These are phyloP conservation scores for Echinops telfairi DNA, from an alignment of 2,113 vertebrate species.

Conservation along the genomic window DNA sequence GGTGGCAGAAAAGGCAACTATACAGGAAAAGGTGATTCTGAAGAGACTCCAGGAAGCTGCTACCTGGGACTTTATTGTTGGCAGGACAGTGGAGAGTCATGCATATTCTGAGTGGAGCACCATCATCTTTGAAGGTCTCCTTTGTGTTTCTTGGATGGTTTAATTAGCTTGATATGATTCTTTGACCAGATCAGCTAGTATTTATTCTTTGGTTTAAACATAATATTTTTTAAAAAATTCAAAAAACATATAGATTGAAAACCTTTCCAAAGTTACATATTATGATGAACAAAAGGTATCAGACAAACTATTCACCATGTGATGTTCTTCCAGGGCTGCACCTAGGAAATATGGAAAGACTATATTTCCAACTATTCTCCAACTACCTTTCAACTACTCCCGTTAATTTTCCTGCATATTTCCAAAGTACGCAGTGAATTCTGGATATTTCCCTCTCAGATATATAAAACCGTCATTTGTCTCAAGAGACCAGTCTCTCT, in stretches of 20 bases:
- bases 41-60: too few relatives aligned
- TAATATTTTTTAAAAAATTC: not conserved
- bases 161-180: constrained; percentile 1
- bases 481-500: not conserved
- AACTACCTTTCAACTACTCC: not conserved
- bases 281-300: not conserved
- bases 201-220: not conserved
- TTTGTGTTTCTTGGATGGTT: not conserved
- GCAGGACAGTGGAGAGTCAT: too few relatives aligned
- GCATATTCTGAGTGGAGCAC: too few relatives aligned
- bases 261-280: not conserved
- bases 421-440: not conserved
- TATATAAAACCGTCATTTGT: not conserved
- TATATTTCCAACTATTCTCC: too few relatives aligned
- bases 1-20: too few relatives aligned
- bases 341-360: not conserved
- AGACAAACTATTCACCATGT: not conserved
- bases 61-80: too few relatives aligned
- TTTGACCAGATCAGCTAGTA: not conserved
- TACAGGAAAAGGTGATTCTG: too few relatives aligned
- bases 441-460: not conserved
- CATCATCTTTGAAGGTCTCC: too few relatives aligned
- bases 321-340: not conserved
- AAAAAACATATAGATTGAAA: not conserved
- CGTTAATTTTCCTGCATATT: not conserved